A percentile compares a stretch with the other conserved stretches of the same genome.
phyloP scores from a whole-genome alignment of 2,888 invertebrate genomes.

The Tinea pellionella region DNA sequence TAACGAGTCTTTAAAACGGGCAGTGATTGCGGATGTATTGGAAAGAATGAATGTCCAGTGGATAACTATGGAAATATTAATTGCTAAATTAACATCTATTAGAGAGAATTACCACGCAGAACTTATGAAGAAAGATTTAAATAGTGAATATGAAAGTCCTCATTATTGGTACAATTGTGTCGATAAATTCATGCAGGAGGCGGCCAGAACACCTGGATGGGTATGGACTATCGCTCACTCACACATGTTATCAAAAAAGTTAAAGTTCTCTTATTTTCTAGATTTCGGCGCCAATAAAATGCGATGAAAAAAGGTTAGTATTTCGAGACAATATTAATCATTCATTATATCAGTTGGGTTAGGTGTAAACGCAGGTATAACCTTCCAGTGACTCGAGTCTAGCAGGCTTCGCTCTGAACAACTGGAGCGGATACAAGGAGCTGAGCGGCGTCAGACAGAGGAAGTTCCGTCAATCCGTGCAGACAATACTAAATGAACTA shows the following conservation, averaged over 20 bases:
- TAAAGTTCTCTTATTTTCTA: too few species aligned
- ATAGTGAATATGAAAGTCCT: not conserved
- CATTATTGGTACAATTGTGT: not conserved
- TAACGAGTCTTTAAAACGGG: not conserved
- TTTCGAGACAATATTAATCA: too few species aligned
- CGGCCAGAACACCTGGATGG: not conserved
- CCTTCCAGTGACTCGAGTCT: not conserved
- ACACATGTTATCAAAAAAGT: not conserved
- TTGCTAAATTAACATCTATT: not conserved
- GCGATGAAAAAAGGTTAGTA: too few species aligned
- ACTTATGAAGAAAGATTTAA: not conserved
- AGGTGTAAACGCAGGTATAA: too few species aligned
- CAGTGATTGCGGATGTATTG: not conserved
- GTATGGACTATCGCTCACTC: not conserved
- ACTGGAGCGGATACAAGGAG: not conserved
- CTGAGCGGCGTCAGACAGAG: not conserved
- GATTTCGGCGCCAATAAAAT: too few species aligned
- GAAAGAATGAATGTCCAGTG: not conserved
- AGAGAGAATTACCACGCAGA: not conserved
- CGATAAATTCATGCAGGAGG: not conserved
- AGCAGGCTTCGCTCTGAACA: not conserved
- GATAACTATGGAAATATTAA: not conserved
- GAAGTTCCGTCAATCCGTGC: not conserved
- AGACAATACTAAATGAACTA: not conserved
- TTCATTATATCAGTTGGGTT: too few species aligned